Percentiles rank a stretch among this genome's conserved stretches.
phyloP scores from a whole-genome alignment of 2,888 invertebrate genomes.

The Lithophane ornitopus region DNA sequence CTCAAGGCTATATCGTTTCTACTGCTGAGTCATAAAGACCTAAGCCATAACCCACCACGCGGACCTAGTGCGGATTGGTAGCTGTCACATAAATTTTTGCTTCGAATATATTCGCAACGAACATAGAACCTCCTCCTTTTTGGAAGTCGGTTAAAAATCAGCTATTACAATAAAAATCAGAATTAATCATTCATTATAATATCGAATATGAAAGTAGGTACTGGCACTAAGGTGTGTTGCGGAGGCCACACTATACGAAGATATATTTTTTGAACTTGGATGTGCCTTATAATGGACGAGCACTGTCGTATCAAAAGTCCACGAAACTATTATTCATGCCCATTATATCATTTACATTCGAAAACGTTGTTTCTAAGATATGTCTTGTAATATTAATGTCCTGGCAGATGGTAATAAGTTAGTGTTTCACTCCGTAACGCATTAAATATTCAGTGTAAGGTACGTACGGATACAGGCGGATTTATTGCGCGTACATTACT shows the following conservation, averaged over 20 bases:
- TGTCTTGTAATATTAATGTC: constrained; percentile 43
- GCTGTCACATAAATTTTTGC: background rate
- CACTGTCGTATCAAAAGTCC: background rate
- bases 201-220: background rate
- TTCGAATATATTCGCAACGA: too few relatives aligned
- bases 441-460: constrained; percentile 80
- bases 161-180: background rate
- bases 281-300: background rate
- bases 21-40: background rate
- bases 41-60: background rate
- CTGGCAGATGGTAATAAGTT: constrained; percentile 60
- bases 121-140: too few relatives aligned
- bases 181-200: too few relatives aligned
- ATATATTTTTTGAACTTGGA: background rate
- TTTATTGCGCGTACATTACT: constrained; percentile 70
- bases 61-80: background rate
- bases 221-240: background rate
- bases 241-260: background rate
- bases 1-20: background rate
- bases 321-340: background rate
- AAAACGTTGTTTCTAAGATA: constrained; percentile 9
- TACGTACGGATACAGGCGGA: constrained; percentile 60
- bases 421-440: constrained; percentile 66
- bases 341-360: constrained; percentile 10
- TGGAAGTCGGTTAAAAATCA: background rate